Evolutionary conservation across 2,888 invertebrate genomes (phyloP), one percentile per base, ranked within the genome.

Genomic region (Leucozona laternaria): DNA sequence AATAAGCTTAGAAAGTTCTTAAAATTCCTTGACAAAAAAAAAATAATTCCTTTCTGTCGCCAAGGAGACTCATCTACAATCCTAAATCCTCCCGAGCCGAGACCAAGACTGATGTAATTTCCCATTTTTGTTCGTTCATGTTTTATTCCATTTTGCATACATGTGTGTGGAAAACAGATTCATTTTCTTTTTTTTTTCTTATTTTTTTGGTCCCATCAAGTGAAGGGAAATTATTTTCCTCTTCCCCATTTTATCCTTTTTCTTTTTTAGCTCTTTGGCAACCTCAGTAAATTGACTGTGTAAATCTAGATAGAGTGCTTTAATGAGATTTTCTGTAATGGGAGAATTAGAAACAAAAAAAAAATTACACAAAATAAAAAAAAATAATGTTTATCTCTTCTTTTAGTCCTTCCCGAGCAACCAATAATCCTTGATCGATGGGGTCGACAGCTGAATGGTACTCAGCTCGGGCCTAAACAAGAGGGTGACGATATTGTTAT

Each of bases 401-500:
- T 28, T 76, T 57, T 95, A 97, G 97, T 97, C 90, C 97, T 97
- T 88, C 97, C 97, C 8, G 97, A 97, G 91, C 96, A 96, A 91
- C 97, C 97, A 55, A 95, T 96, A 89, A 97, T 97, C 90, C 94
- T 97, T 90, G 97, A 97, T 93, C 95, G 96, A 88, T 96, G 96
- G 95, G 97, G 97, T 64, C 95, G 96, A 89, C 95, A 96, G 92
- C 94, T 97, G 91, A 97, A 97, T 93, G 95, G 95, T 89, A 95
- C 96, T 22, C 94, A 95, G 64, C 95, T 97, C 66, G 97, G 97
- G 3, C 97, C 97, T 0, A 96, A 97, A 92, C 95, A 96, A 91
- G 97, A 97, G 93, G 96, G 96, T 4, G 97, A 97, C 90, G 97
- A 97, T 90, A 95, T 97, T 88, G 95, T 96, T 76, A 94, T 97